Conservation (phyloP, 2,888 invertebrate species). For the Nemotelus nigrinus region DNA sequence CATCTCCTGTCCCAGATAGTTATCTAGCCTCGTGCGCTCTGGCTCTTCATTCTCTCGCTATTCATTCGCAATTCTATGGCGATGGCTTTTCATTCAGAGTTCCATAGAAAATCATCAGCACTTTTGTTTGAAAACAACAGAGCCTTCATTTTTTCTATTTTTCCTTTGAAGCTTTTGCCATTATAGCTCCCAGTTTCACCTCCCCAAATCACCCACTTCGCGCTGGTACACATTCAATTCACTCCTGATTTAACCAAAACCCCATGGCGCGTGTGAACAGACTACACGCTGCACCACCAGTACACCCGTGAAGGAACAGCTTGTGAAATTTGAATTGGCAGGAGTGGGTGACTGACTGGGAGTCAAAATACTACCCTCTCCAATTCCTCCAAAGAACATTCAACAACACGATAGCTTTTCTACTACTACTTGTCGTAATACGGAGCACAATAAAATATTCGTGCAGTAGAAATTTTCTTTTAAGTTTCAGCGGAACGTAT, state of each 20-base stretch:
- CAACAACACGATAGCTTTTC: slow-evolving; percentile 18
- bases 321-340: slow-evolving; percentile 6
- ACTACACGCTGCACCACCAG: background rate
- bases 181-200: slow-evolving; percentile 39
- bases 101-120: slow-evolving; percentile 51
- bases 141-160: slow-evolving; percentile 49
- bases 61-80: slow-evolving; percentile 50
- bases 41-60: slow-evolving; percentile 51
- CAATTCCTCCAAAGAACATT: too few relatives aligned
- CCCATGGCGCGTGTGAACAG: background rate
- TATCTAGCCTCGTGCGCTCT: slow-evolving; percentile 50
- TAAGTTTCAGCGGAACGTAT: background rate
- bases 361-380: background rate
- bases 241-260: too few relatives aligned
- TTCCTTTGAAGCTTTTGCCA: slow-evolving; percentile 50
- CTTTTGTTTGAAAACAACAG: slow-evolving; percentile 52
- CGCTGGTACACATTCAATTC: background rate
- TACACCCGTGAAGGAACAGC: background rate
- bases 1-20: slow-evolving; percentile 51
- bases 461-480: slow-evolving; percentile 17
- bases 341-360: background rate
- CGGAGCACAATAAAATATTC: slow-evolving; percentile 29
- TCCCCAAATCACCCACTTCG: slow-evolving; percentile 14
- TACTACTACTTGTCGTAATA: slow-evolving; percentile 26
- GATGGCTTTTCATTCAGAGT: slow-evolving; percentile 51